Base-by-base conservation (phyloP, 92 coral and sea anemone genomes). In the Parazoanthus swiftii region DNA sequence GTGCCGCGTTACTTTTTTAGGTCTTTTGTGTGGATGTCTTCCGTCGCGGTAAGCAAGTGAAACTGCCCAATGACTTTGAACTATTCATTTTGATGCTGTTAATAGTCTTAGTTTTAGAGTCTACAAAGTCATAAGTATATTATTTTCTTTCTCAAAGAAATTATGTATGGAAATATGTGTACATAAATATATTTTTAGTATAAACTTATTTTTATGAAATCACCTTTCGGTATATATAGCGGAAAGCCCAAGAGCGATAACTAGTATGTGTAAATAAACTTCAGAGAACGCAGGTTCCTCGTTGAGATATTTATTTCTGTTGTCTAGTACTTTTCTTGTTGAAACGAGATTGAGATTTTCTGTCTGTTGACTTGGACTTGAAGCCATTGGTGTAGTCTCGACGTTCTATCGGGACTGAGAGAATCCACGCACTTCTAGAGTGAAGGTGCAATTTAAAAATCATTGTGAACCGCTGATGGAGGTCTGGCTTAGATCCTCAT, bases 171-270 rank as follows among this genome's bases (percentile, higher is more conserved):
- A 80, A 59, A 80, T 80, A 80, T 58, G 58, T 25, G 71, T 80
- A 78, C 68, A 82, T 68, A 82, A 68, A 82, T 67, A 82, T 82
- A 82, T 84, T 84, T 83, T 84, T 84, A 84, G 87, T 84, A 84
- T 25, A 84, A 82, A 82, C 9, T 82, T 71, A 42, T 84, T 84
- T 83, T 84, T 84, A 67, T 63, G 74, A 70, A 67, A 44, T 70
- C 39, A 46, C 79, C 58, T 6, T 39, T 58, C 48, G 51, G 76
- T 65, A 79, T 82, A 76, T 70, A 84, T 35, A 70, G 78, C 35
- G 79, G 56, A 84, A 71, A 84, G 46, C n/a, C 51, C 77, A 83
- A 58, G 67, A 70, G 20, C 87, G 29, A 84, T 44, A n/a, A n/a
- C n/a, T n/a, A 71, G 87, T 44, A 84, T 71, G 18, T 84, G 87